Conservation (phyloP, 2,888 invertebrate genomes). For the Coenonympha arcania region DNA sequence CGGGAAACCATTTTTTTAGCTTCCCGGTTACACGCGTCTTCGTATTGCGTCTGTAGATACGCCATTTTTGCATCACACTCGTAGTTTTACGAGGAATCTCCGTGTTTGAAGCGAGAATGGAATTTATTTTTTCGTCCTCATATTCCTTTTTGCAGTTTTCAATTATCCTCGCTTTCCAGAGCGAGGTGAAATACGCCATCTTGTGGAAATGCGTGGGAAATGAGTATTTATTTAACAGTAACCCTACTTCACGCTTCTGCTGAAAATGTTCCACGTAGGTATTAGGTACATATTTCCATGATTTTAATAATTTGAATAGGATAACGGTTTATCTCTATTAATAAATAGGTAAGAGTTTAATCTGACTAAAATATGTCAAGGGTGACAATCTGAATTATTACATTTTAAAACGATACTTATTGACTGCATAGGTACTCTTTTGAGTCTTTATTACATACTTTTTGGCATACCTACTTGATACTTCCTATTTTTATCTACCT, state of each 20-base stretch:
- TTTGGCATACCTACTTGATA: too few species aligned
- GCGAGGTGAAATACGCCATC: constrained; percentile 74
- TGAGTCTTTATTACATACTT: too few species aligned
- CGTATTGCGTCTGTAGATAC: constrained; percentile 54
- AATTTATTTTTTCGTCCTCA: constrained; percentile 74
- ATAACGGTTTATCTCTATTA: not conserved
- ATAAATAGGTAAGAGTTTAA: too few species aligned
- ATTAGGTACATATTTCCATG: not conserved
- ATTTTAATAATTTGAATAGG: not conserved
- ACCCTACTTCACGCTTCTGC: not conserved
- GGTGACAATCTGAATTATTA: too few species aligned
- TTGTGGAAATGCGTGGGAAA: constrained; percentile 9
- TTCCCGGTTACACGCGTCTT: constrained; percentile 53
- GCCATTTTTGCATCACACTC: constrained; percentile 58
- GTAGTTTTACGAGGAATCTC: constrained; percentile 52
- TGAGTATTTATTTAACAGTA: not conserved
- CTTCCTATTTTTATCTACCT: too few species aligned
- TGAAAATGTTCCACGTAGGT: not conserved
- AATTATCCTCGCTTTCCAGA: constrained; percentile 72
- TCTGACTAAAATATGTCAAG: too few species aligned
- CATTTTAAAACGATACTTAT: too few species aligned
- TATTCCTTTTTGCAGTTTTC: constrained; percentile 65
- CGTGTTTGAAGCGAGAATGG: constrained; percentile 60
- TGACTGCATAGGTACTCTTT: too few species aligned
- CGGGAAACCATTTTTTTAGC: constrained; percentile 53